Evolutionary conservation across 2,113 vertebrate species (phyloP), one percentile per base, ranked within the genome.

Genomic region (Tupaia tana): DNA sequence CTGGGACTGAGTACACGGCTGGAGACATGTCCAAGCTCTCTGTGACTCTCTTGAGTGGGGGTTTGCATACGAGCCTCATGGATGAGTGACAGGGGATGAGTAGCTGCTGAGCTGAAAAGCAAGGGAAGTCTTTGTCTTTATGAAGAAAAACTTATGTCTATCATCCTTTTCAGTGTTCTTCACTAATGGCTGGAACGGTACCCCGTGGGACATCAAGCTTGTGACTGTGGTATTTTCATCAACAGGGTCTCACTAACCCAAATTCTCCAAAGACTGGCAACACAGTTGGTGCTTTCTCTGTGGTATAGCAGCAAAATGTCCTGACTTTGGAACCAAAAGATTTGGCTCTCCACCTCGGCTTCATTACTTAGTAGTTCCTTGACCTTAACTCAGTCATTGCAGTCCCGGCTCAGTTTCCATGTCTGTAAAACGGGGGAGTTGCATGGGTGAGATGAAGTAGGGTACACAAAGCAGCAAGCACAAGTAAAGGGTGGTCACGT

Each of bases 41-140:
- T 90, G 58, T 75, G 78, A 43, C 69, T 93, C 93, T 70, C 16
- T 13, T 22, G 29, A 54, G 18, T n/a, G 1, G n/a, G 81, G 12
- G 18, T 59, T 95, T 90, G 20, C 9, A 34, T 63, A 67, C 15
- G 59, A 43, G n/a, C n/a, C 52, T 74, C 22, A 34, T 7, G 27
- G 75, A 43, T 69, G 25, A 63, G 10, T 29, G 52, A 20, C 27
- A 56, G 34, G 12, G 31, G 29, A 86, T 3, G 31, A 31, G 16
- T 56, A 54, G 22, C 15, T 75, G 77, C 59, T 86, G 56, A 91
- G 24, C 4, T 89, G 75, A 94, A 95, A 86, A 86, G 70, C 58
- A 74, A 61, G 70, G 84, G 56, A 78, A 78, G 27, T 3, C 25
- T 66, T 66, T 84, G 61, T 66, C 12, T 81, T 25, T 78, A 43